Base-by-base conservation (phyloP, 30 jellyfish, hydroid and myxozoan species). In the Turritopsis rubra region DNA sequence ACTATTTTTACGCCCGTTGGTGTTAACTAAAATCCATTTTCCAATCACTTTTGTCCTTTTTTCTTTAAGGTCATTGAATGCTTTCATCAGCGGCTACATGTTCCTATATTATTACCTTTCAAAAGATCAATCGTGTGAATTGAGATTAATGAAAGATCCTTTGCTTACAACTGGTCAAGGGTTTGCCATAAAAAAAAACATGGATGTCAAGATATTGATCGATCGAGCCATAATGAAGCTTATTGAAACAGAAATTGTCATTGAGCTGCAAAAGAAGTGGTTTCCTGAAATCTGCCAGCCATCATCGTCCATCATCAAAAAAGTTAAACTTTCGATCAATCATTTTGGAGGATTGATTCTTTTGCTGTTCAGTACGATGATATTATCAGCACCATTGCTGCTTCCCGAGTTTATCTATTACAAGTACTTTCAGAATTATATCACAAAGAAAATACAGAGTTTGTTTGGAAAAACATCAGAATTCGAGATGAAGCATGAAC, bases 301-400 rank as follows among this genome's bases (percentile, higher is more conserved):
- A 0, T 28, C 70, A 18, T 26, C 30, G 26, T 18, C 53, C 52
- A 53, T 60, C 52, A 31, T 19, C 17, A 0, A 29, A 7, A 82
- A 65, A 30, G 53, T 41, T n/a, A n/a, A 52, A 22, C 85, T 82
- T 1, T 21, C 76, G 29, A 82, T 82, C 30, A 25, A 87, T 52
- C 72, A 80, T 74, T 87, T 87, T 75, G 88, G 95, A 16, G 95
- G 95, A 24, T 79, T 87, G n/a, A 53, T 80, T 21, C 54, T 87
- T 81, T 66, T 87, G 13, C 65, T 87, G 30, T 31, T 53, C 28
- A 29, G 84, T 23, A 82, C 95, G 21, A 29, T 73, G 52, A 75
- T 26, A 13, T 19, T 75, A 25, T 68, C 76, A 18, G 53, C 71
- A 20, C 85, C 85, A 5, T 70, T 82, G 29, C 29, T 82, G 24